phyloP scores from a whole-genome alignment of 1,140 invertebrate genomes.

The Leptinotarsa texana region DNA sequence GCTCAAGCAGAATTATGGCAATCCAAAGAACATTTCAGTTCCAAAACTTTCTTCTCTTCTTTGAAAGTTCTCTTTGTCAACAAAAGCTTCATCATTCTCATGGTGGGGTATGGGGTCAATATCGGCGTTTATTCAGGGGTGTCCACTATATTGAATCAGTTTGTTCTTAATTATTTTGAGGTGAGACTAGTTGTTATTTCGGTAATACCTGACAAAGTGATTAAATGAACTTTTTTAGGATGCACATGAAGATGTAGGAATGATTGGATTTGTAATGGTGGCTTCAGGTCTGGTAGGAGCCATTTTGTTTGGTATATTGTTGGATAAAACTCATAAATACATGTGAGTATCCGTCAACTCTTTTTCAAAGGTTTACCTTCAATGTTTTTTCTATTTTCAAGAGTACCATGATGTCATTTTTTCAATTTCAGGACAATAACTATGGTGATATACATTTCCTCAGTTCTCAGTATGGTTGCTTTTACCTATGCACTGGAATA shows the following conservation, averaged over 20 bases:
- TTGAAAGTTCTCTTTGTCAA: conserved; percentile 20
- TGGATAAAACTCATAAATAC: conserved; percentile 68
- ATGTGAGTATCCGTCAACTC: conserved; percentile 24
- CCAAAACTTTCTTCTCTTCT: conserved; percentile 2
- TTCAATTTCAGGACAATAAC: conserved; percentile 32
- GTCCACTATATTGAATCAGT: conserved; percentile 41
- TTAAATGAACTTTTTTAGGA: neutral
- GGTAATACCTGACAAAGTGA: neutral
- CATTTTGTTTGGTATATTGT: conserved; percentile 67
- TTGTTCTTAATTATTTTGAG: conserved; percentile 40
- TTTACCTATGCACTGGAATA: conserved; percentile 34
- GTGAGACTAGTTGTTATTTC: conserved; percentile 20
- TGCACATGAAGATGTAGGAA: conserved; percentile 59
- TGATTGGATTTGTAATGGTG: conserved; percentile 72
- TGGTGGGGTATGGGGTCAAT: conserved; percentile 39
- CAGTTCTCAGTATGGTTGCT: conserved; percentile 21
- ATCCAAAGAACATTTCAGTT: neutral
- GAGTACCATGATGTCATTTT: neutral
- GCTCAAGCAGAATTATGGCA: neutral
- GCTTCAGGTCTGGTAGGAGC: conserved; percentile 71
- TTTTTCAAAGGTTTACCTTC: too few relatives aligned
- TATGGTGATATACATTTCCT: conserved; percentile 26
- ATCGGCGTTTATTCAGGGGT: conserved; percentile 40
- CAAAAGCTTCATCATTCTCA: conserved; percentile 37
- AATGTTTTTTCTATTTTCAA: too few relatives aligned